phyloP scores from a whole-genome alignment of 2,797 vertebrate species.

The Pangasius krempfi region DNA sequence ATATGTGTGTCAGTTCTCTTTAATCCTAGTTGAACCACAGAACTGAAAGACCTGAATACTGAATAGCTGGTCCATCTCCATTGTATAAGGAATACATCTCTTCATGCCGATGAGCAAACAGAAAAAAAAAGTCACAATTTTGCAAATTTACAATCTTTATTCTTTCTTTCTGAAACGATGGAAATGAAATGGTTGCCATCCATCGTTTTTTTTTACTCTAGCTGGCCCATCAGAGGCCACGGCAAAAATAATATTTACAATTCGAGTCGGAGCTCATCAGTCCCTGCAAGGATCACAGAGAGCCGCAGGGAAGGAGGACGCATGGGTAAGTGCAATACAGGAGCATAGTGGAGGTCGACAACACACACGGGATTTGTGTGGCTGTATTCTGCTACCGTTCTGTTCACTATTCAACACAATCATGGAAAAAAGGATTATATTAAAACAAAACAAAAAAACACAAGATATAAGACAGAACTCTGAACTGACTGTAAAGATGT shows the following conservation, averaged over 20 bases:
- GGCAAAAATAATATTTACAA: slow-evolving; percentile 11
- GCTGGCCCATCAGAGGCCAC: neutral
- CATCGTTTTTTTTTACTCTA: neutral
- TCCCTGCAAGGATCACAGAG: neutral
- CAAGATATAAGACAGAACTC: neutral
- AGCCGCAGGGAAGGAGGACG: neutral
- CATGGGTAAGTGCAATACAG: slow-evolving; percentile 42
- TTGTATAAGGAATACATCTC: too few species aligned
- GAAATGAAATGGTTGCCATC: slow-evolving; percentile 41
- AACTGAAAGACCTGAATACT: neutral
- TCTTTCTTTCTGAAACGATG: slow-evolving; percentile 47
- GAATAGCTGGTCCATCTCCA: neutral
- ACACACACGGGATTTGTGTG: neutral
- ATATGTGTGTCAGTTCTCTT: neutral
- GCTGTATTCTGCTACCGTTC: slow-evolving; percentile 14
- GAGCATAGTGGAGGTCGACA: slow-evolving; percentile 9
- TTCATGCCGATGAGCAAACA: neutral
- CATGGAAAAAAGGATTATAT: neutral
- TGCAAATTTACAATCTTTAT: slow-evolving; percentile 57
- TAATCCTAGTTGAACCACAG: neutral
- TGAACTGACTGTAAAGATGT: neutral
- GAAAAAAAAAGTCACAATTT: neutral
- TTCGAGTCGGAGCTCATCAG: slow-evolving; percentile 32
- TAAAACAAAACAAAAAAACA: neutral
- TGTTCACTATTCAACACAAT: slow-evolving; percentile 26